phyloP scores from a whole-genome alignment of 2,113 vertebrate species.

The Meles meles region DNA sequence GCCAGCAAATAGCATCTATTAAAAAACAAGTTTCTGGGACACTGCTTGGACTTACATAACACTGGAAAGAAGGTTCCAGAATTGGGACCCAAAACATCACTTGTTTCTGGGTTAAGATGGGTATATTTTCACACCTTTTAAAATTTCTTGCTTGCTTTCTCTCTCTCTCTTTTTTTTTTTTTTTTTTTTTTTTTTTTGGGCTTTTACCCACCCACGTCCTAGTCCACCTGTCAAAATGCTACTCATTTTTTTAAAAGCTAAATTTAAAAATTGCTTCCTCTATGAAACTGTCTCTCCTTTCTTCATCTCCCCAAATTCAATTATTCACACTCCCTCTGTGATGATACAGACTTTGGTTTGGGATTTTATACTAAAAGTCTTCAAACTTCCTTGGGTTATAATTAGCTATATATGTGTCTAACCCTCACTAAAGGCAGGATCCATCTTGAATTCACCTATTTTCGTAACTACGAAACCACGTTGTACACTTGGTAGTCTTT shows the following conservation, averaged over 20 bases:
- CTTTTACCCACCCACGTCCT: background rate
- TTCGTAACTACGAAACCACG: background rate
- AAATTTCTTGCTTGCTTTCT: background rate
- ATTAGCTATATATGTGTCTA: background rate
- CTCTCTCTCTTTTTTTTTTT: background rate
- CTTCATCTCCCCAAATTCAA: background rate
- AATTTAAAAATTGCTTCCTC: background rate
- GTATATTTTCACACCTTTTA: background rate
- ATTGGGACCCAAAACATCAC: background rate
- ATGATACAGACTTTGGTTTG: background rate
- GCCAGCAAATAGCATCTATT: background rate
- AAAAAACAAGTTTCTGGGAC: background rate
- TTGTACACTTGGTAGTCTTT: slow-evolving; percentile 9
- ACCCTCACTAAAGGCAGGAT: background rate
- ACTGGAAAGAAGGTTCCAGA: background rate
- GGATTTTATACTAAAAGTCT: background rate
- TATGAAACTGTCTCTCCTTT: background rate
- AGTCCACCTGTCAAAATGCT: background rate
- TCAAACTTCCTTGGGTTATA: background rate
- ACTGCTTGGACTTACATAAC: background rate
- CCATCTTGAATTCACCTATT: background rate
- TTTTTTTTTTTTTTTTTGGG: background rate
- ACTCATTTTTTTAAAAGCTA: background rate
- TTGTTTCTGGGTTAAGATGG: background rate
- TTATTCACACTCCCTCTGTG: background rate